Percentiles rank a stretch among this genome's conserved stretches.
phyloP scores from a whole-genome alignment of 2,888 invertebrate species.

The Halocaridina rubra region DNA sequence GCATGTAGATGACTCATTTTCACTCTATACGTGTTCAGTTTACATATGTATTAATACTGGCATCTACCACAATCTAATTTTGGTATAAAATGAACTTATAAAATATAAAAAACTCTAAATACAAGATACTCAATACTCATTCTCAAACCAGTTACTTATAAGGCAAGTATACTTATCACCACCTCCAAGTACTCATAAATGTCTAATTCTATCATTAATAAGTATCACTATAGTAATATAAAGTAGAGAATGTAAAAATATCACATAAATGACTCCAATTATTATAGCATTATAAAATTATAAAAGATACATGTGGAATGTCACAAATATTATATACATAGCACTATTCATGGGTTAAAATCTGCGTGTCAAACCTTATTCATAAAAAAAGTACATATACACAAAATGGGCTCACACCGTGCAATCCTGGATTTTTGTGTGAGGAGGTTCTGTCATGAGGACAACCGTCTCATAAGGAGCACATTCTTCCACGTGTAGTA shows the following conservation, averaged over 20 bases:
- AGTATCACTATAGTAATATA: not conserved
- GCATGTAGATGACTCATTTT: not conserved
- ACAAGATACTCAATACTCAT: not conserved
- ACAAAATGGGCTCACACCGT: constrained; percentile 8
- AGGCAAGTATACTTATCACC: not conserved
- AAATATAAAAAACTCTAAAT: not conserved
- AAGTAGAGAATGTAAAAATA: not conserved
- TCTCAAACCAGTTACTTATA: not conserved
- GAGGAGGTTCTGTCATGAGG: constrained; percentile 54
- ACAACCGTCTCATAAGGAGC: constrained; percentile 81
- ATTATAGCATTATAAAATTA: not conserved
- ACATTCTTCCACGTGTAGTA: constrained; percentile 77
- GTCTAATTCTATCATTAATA: not conserved
- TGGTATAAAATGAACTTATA: not conserved
- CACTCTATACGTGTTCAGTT: not conserved
- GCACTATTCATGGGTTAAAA: not conserved
- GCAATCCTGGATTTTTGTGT: constrained; percentile 29
- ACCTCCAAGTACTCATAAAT: not conserved
- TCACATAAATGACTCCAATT: not conserved
- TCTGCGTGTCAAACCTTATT: not conserved
- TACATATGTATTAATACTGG: too few relatives aligned
- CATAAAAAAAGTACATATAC: not conserved
- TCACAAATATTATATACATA: not conserved
- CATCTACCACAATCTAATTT: not conserved
- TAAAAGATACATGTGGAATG: not conserved